Conservation (phyloP, 2,113 vertebrate genomes). For the Piprites chloris region DNA sequence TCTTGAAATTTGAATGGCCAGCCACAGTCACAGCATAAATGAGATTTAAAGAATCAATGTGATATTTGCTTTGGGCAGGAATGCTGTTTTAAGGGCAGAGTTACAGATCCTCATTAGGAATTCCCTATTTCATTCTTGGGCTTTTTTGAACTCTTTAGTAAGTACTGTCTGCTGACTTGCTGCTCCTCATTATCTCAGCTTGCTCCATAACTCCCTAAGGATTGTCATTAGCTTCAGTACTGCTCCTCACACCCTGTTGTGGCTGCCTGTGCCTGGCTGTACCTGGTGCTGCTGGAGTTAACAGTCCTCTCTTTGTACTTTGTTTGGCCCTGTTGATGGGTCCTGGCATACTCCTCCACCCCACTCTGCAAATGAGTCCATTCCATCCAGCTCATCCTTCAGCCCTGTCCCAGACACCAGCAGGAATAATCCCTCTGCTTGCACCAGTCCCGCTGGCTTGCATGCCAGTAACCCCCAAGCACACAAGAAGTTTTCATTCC, state of each 20-base stretch:
- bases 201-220: background rate
- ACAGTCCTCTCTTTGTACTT: background rate
- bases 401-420: background rate
- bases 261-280: background rate
- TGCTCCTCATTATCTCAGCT: background rate
- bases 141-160: background rate
- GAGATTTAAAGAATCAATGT: background rate
- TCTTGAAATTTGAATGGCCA: background rate
- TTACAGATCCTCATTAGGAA: background rate
- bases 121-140: background rate
- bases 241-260: background rate
- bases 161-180: background rate
- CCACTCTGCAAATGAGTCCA: background rate
- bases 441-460: background rate
- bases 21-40: background rate
- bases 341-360: rapidly evolving
- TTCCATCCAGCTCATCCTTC: background rate
- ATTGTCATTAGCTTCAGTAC: background rate
- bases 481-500: background rate
- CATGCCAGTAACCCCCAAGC: no score
- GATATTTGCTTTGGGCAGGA: background rate
- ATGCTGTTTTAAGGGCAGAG: background rate
- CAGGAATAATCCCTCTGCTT: background rate
- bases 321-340: rapidly evolving
- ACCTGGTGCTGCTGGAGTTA: background rate